phyloP scores from a whole-genome alignment of 2,797 vertebrate species.

The Anniella stebbinsi region DNA sequence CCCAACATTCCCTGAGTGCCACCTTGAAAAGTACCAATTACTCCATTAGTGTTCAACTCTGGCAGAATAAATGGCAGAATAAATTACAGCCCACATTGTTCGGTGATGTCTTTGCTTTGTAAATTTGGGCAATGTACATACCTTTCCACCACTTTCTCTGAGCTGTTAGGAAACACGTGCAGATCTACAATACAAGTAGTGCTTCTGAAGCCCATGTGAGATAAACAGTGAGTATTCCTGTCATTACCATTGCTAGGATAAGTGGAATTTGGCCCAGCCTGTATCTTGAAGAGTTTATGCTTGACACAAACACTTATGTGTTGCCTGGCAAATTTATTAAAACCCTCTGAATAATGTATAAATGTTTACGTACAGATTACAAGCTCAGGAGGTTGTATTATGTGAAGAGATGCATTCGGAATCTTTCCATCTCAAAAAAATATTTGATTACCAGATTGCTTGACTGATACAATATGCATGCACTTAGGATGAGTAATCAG shows the following conservation, averaged over 20 bases:
- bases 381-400: conserved; percentile 38
- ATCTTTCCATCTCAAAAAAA: conserved; percentile 53
- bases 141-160: neutral
- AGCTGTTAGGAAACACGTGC: neutral
- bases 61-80: neutral
- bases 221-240: conserved; percentile 39
- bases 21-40: neutral
- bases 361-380: conserved; percentile 54
- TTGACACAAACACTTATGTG: conserved; percentile 53
- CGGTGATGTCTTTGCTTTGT: neutral
- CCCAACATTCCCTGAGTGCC: neutral
- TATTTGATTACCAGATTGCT: conserved; percentile 59
- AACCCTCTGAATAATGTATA: conserved; percentile 66
- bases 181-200: conserved; percentile 5
- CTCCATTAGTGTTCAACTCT: neutral
- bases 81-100: neutral
- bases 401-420: conserved; percentile 51
- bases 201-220: conserved; percentile 23
- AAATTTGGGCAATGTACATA: neutral
- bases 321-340: conserved; percentile 63
- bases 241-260: conserved; percentile 19
- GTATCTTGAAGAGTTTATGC: conserved; percentile 40
- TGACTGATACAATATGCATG: conserved; percentile 54
- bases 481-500: conserved; percentile 52
- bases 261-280: conserved; percentile 21